These are phyloP conservation scores for Cydia pomonella DNA, from an alignment of 1,140 invertebrate genomes.

Conservation along the genomic window DNA sequence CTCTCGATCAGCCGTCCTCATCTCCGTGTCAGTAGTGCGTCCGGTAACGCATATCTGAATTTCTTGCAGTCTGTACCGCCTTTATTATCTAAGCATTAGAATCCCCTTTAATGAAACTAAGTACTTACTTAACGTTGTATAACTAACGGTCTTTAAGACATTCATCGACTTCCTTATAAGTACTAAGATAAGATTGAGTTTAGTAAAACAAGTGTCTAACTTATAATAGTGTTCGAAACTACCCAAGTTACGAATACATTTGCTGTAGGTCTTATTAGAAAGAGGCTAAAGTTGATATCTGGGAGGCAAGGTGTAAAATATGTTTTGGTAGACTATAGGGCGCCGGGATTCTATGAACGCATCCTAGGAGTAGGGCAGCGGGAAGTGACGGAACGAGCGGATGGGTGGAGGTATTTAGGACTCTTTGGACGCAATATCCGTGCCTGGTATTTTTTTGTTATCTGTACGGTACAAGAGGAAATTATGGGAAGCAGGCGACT, in stretches of 20 bases:
- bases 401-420: constrained; percentile 19
- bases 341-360: constrained; percentile 45
- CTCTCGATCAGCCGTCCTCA: constrained; percentile 10
- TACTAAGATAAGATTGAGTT: not conserved
- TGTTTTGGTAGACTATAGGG: constrained; percentile 46
- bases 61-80: not conserved
- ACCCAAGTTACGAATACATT: not conserved
- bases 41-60: constrained; percentile 33
- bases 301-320: not conserved
- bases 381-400: constrained; percentile 25
- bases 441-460: not conserved
- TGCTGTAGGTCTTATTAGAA: not conserved
- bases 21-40: constrained; percentile 34
- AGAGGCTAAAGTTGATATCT: not conserved
- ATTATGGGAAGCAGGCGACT: not conserved
- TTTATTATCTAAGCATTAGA: not conserved
- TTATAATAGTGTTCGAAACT: not conserved
- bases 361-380: constrained; percentile 36
- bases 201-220: not conserved
- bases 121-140: not conserved
- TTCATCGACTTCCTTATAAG: not conserved
- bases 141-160: not conserved
- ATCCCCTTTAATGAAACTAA: not conserved
- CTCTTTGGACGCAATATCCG: constrained; percentile 22
- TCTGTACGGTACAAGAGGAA: not conserved